Conservation (phyloP, 2,113 vertebrate genomes). For the Myotis davidii region DNA sequence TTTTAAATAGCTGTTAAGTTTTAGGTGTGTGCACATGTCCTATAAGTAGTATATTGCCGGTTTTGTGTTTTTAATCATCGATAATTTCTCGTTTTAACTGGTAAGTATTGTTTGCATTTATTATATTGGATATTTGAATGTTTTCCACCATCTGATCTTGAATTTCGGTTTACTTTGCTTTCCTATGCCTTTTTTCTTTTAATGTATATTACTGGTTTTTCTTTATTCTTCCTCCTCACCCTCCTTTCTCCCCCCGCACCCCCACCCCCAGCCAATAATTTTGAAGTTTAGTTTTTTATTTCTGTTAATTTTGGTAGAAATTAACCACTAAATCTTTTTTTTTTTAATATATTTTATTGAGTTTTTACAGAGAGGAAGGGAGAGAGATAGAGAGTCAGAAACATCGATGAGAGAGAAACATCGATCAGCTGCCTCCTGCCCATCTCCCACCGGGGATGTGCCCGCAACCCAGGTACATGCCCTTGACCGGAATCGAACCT, state of each 20-base stretch:
- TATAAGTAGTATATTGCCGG: background rate
- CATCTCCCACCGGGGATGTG: too few relatives aligned
- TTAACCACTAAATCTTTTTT: background rate
- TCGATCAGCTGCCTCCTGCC: too few relatives aligned
- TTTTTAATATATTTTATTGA: too few relatives aligned
- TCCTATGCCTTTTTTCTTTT: background rate
- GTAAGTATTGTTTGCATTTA: background rate
- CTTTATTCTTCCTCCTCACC: background rate
- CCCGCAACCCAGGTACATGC: too few relatives aligned
- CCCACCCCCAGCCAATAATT: background rate
- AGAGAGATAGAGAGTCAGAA: too few relatives aligned
- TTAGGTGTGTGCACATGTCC: background rate
- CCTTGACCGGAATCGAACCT: too few relatives aligned
- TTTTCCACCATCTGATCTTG: background rate
- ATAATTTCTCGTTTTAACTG: background rate
- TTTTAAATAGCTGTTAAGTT: background rate
- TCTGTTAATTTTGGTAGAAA: background rate
- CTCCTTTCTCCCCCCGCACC: too few relatives aligned
- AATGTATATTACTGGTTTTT: background rate
- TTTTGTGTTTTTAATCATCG: background rate
- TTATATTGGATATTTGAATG: conserved; percentile 14
- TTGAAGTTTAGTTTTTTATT: background rate
- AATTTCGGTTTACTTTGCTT: background rate
- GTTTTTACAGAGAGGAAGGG: too few relatives aligned
- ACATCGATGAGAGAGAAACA: too few relatives aligned